These are phyloP conservation scores for Leucania comma DNA, from an alignment of 2,888 invertebrate species.

Conservation along the genomic window DNA sequence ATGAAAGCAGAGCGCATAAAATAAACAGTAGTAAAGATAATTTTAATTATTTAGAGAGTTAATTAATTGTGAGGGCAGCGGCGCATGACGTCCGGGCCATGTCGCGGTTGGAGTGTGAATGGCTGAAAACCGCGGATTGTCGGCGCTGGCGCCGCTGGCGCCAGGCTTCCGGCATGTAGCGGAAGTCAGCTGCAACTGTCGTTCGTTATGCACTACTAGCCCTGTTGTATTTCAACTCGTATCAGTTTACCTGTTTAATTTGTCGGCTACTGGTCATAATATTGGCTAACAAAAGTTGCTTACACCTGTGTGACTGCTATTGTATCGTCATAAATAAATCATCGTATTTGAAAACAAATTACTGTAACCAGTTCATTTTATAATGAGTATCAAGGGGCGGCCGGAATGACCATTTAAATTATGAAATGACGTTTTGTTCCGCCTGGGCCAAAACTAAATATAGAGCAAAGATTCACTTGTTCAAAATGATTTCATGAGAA, in stretches of 20 bases:
- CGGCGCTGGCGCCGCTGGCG: constrained; percentile 83
- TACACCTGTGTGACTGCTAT: constrained; percentile 51
- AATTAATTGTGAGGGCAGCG: constrained; percentile 72
- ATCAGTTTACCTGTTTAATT: constrained; percentile 77
- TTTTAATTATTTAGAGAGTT: constrained; percentile 60
- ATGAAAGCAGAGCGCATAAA: constrained; percentile 34
- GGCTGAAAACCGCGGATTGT: constrained; percentile 76
- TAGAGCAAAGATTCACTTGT: constrained; percentile 43
- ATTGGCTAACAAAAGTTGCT: constrained; percentile 48
- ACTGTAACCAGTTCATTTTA: background rate
- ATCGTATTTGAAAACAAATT: constrained; percentile 40
- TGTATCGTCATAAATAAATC: constrained; percentile 45
- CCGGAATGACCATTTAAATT: constrained; percentile 13
- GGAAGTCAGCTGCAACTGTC: constrained; percentile 87
- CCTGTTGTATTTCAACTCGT: constrained; percentile 75
- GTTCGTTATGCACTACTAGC: constrained; percentile 83
- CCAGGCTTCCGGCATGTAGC: constrained; percentile 82
- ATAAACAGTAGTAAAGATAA: constrained; percentile 44
- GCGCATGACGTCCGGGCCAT: constrained; percentile 79
- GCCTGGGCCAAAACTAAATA: constrained; percentile 44
- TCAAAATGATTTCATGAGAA: constrained; percentile 55
- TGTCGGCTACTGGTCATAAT: constrained; percentile 71
- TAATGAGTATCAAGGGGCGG: background rate
- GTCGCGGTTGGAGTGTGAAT: constrained; percentile 76
- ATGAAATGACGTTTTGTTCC: constrained; percentile 43